Evolutionary conservation across 2,888 invertebrate species (phyloP).

Genomic region (Leucoma salicis): DNA sequence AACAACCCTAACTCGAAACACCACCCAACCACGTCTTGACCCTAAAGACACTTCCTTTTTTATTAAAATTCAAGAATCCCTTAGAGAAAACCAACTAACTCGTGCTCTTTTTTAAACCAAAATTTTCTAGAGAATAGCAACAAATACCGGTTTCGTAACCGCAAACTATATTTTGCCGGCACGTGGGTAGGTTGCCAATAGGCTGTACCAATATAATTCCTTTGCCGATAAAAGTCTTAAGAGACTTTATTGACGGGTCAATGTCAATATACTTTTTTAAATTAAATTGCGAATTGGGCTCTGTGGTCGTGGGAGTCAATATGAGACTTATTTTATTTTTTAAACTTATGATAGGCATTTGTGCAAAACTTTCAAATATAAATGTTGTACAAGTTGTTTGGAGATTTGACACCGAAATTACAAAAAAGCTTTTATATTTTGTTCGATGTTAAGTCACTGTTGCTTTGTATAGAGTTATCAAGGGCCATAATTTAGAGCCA

Average conservation of each 20-base stretch:
- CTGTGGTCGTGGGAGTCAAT: background rate
- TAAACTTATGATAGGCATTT: background rate
- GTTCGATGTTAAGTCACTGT: too few relatives aligned
- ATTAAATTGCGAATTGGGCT: constrained; percentile 4
- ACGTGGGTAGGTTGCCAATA: constrained; percentile 18
- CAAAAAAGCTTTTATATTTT: too few relatives aligned
- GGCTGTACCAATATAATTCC: constrained; percentile 16
- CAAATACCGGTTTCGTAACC: background rate
- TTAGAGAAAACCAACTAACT: constrained; percentile 12
- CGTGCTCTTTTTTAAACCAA: constrained; percentile 1
- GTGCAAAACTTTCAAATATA: background rate
- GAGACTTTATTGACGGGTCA: constrained; percentile 12
- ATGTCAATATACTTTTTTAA: constrained; percentile 11
- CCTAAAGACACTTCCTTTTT: constrained; percentile 11
- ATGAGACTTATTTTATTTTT: background rate
- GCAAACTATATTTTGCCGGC: constrained; percentile 12
- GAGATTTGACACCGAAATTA: background rate
- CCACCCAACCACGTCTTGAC: constrained; percentile 1
- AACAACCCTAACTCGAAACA: constrained; percentile 1
- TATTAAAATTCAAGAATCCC: constrained; percentile 27
- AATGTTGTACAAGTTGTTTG: background rate
- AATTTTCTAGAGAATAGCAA: background rate
- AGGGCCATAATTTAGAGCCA: too few relatives aligned
- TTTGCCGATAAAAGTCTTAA: constrained; percentile 15
- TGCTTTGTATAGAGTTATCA: too few relatives aligned